Evolutionary conservation across 1,140 invertebrate genomes (phyloP), one percentile per base, ranked within the genome.

Genomic region (Alviniconcha marisindica): DNA sequence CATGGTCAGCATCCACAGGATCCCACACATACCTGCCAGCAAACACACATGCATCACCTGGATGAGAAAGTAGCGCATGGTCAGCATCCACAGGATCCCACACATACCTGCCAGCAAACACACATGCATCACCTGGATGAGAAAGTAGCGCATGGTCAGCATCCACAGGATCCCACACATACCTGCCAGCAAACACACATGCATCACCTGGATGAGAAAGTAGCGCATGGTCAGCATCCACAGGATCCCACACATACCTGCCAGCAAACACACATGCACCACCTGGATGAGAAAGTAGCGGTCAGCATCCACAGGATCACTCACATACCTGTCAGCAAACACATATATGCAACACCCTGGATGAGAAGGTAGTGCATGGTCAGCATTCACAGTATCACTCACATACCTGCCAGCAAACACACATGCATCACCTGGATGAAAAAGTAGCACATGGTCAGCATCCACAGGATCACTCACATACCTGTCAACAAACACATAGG

Each of bases 141-240:
- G 91, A 82, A 93, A 92, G 88, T 94, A 94, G 82, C 93, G 91
- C 89, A 95, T 91, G 74, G 93, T 88, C 56, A 93, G 80, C 85
- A 94, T 94, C 95, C 95, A 95, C 60, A 90, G 66, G 48, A 95
- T 86, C 85, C 94, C 94, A 84, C 94, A 91, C 84, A 94, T 81
- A 77, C 95, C 95, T 95, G 85, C 77, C 91, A 90, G 44, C 18
- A 48, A 48, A 48, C n/a, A n/a, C n/a, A n/a, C n/a, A n/a, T n/a
- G n/a, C n/a, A n/a, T n/a, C n/a, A n/a, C n/a, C 12, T 85, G 91
- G 71, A 93, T 89, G 63, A 93, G 91, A 82, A 93, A 92, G 88
- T 94, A 94, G 82, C 93, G 91, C 89, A 95, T 91, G 74, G 93
- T 88, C 56, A 93, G 80, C 85, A 94, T 94, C 95, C 95, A 95